Evolutionary conservation across 2,113 vertebrate species (phyloP), one percentile per base, ranked within the genome.

Genomic region (Leptobrachium leishanense): DNA sequence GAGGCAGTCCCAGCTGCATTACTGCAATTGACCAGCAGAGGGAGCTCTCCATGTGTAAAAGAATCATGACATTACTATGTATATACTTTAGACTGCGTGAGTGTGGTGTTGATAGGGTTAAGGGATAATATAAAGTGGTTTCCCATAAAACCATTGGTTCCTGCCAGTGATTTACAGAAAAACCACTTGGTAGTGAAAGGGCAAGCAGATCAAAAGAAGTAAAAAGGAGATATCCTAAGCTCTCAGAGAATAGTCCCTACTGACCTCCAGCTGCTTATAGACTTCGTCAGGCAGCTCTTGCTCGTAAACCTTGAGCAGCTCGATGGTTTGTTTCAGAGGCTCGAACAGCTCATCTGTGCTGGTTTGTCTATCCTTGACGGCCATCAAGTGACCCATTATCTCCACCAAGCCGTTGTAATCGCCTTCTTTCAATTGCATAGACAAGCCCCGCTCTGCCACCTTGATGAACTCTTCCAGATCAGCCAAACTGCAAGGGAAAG

Each of bases 301-400:
- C 55, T 95, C 92, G 0, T 98, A 98, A 0, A 79, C 84, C 86
- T 91, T 96, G 83, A 99, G 90, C 62, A 99, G 87, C 43, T 95
- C 91, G 0, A 97, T 90, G 6, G 94, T 98, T 79, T 97, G 92
- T 81, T 93, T 94, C 76, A 99, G 85, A 10, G 96, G 96, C 83
- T 97, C 95, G 85, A 99, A 98, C 94, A 98, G 95, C 82, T 91
- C 90, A 75, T 98, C 94, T 0, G 95, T 95, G 81, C 72, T 82
- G 39, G 69, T 84, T n/a, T 94, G 95, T 15, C 94, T 91, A 40
- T 97, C 95, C 83, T 96, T 99, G 40, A 98, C 86, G 0, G 95
- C 92, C 89, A 95, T 83, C n/a, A 99, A 91, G 50, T 96, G 92
- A 81, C 92, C 94, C 93, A 98, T 95, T 12, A 96, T 83, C 62